phyloP scores from a whole-genome alignment of 92 coral and sea anemone genomes.

The Epizoanthus rinbou region DNA sequence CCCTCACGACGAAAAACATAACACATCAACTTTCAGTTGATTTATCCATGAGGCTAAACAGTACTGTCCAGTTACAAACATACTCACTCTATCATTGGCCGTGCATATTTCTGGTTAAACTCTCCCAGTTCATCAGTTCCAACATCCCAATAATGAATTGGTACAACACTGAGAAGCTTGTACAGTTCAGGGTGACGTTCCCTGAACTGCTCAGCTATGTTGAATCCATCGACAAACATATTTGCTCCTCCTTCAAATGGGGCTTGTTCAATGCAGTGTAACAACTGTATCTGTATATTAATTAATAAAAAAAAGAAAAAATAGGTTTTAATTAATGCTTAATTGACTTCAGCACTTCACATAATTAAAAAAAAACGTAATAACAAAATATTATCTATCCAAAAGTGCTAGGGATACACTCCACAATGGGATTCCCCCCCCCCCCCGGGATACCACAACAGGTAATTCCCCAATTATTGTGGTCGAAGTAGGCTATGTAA shows the following conservation, averaged over 20 bases:
- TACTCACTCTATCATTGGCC: slow-evolving; percentile 74
- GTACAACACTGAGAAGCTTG: slow-evolving; percentile 49
- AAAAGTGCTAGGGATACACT: too few species aligned
- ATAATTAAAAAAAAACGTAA: not conserved
- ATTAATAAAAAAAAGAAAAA: not conserved
- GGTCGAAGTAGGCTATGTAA: too few species aligned
- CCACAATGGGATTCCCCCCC: too few species aligned
- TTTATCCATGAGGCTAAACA: too few species aligned
- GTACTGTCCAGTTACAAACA: not conserved
- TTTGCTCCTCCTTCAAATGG: slow-evolving; percentile 80
- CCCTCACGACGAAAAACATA: too few species aligned
- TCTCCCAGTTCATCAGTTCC: slow-evolving; percentile 77
- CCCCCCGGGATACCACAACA: too few species aligned
- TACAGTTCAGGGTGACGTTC: slow-evolving; percentile 54
- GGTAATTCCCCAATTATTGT: too few species aligned
- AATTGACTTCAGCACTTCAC: not conserved
- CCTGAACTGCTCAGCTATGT: slow-evolving; percentile 66
- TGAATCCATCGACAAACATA: slow-evolving; percentile 86
- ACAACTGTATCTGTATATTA: slow-evolving; percentile 65
- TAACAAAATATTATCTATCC: not conserved
- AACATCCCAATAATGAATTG: slow-evolving; percentile 65
- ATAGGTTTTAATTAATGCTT: not conserved
- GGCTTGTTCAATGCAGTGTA: slow-evolving; percentile 84
- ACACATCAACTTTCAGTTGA: too few species aligned
- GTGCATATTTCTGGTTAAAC: slow-evolving; percentile 54